These are phyloP conservation scores for Polymixis lichenea DNA, from an alignment of 2,888 invertebrate species.

Conservation along the genomic window DNA sequence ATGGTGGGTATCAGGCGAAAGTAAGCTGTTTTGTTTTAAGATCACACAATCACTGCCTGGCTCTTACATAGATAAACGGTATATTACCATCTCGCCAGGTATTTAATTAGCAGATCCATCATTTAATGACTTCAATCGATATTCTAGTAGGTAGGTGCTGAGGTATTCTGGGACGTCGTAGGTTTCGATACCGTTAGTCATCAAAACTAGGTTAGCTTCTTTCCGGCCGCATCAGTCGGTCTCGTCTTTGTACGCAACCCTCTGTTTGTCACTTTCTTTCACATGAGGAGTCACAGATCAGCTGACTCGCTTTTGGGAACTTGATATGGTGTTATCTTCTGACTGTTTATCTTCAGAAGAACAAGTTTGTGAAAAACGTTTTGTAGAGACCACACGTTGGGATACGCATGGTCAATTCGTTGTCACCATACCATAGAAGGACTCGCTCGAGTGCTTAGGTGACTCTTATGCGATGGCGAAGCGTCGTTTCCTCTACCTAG, in stretches of 20 bases:
- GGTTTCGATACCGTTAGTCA: too few relatives aligned
- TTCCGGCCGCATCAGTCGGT: too few relatives aligned
- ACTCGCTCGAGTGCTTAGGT: constrained; percentile 54
- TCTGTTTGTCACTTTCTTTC: too few relatives aligned
- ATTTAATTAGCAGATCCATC: constrained; percentile 56
- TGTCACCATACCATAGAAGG: constrained; percentile 63
- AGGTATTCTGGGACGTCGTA: neutral
- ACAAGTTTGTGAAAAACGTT: constrained; percentile 60
- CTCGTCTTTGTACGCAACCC: too few relatives aligned
- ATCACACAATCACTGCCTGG: constrained; percentile 56
- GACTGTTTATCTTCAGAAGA: constrained; percentile 57
- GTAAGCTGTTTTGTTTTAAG: constrained; percentile 52
- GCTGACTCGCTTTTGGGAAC: constrained; percentile 58
- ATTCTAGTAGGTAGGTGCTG: constrained; percentile 54
- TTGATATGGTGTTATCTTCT: constrained; percentile 54
- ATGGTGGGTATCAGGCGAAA: constrained; percentile 36
- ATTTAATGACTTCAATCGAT: constrained; percentile 51
- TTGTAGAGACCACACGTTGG: constrained; percentile 51
- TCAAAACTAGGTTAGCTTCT: too few relatives aligned
- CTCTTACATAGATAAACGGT: constrained; percentile 37
- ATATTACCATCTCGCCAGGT: constrained; percentile 53
- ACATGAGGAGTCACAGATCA: too few relatives aligned
- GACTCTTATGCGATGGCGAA: constrained; percentile 57
- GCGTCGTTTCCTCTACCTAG: constrained; percentile 60
- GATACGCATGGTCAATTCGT: constrained; percentile 58